Base-by-base conservation (phyloP, 2,888 invertebrate species). In the Oscheius onirici region DNA sequence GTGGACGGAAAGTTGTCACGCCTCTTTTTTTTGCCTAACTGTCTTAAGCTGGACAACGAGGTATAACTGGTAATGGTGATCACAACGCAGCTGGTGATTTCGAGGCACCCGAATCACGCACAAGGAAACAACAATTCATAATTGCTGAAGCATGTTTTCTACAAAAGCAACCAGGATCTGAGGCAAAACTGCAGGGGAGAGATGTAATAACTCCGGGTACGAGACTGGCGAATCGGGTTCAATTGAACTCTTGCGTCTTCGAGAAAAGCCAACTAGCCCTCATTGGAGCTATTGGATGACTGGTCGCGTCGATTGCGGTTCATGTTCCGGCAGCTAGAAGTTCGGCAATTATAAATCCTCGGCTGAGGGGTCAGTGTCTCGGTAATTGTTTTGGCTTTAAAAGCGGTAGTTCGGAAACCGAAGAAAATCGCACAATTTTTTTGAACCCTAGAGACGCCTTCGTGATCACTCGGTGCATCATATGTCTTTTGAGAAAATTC, bases 191-290 rank as follows among this genome's bases (percentile, higher is more conserved):
- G 46, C n/a, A n/a, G n/a, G n/a, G 13, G 15, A 46, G 20, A 46
- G 15, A 46, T 46, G 46, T 20, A 46, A 46, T 57, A 20, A 41
- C 13, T 34, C 34, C 34, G 8, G 34, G 34, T 11, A 58, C 28
- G 55, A 17, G 15, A 34, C 41, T 58, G 40, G 5, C 41, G 24
- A 41, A 58, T 8, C 58, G 11, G 58, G 58, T 58, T 58, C 43
- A 22, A 40, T 58, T 58, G 34, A 34, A 34, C 34, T 58, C 58
- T 41, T 55, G 17, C 55, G 55, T 34, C 28, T 26, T 58, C 41
- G 24, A 41, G 63, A 49, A 10, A 63, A 63, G 63, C 63, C 49
- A 63, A 63, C 63, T 63, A 63, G 63, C 63, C 49, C 63, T 28
- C 63, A 28, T 54, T 66, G 40, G 28, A 52, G 52, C 11, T 34